Conservation (phyloP, 1,140 invertebrate genomes). For the Fopius arisanus region DNA sequence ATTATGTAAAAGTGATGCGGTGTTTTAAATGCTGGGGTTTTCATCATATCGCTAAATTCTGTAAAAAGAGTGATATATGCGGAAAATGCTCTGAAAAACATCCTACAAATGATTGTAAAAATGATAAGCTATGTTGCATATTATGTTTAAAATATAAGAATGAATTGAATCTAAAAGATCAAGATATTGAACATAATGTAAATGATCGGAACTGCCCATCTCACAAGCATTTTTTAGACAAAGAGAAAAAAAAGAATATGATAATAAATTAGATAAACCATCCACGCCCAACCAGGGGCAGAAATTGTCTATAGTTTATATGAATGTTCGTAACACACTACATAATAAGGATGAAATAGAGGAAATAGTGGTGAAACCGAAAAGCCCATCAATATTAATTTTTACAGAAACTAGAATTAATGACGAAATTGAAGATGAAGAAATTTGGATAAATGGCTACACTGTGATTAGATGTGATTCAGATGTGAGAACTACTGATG, state of each 20-base stretch:
- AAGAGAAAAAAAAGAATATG: neutral
- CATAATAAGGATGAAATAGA: conserved; percentile 15
- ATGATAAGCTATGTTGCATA: neutral
- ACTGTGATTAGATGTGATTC: neutral
- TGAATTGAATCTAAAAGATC: neutral
- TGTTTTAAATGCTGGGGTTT: neutral
- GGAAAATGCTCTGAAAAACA: neutral
- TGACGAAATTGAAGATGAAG: conserved; percentile 8
- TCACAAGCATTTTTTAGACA: neutral
- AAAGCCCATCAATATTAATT: neutral
- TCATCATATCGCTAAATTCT: neutral
- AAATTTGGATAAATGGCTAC: conserved; percentile 14
- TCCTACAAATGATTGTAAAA: neutral
- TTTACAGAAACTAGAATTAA: conserved; percentile 14
- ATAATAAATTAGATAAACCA: neutral
- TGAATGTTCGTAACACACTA: neutral
- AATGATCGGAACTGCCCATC: neutral
- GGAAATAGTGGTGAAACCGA: neutral
- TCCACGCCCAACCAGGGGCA: neutral
- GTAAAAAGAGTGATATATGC: neutral
- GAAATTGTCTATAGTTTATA: neutral
- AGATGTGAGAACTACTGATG: conserved; percentile 13
- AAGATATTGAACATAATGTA: neutral
- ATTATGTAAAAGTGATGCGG: neutral
- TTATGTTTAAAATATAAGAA: neutral